These are phyloP conservation scores for Drosophila saltans DNA, from an alignment of 1,140 invertebrate species.

Conservation along the genomic window DNA sequence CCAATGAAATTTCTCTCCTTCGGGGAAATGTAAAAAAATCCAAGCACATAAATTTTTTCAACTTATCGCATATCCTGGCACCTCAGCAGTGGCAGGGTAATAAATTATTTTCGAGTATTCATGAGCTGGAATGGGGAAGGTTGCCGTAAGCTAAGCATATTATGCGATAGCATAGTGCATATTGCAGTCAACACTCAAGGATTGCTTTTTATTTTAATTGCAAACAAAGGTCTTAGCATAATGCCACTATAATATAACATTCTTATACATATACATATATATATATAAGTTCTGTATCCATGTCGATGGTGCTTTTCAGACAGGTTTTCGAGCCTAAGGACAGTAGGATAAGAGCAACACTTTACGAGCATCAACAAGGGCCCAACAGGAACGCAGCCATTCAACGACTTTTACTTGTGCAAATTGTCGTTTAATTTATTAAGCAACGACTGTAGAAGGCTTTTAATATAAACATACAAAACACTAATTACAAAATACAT, in stretches of 20 bases:
- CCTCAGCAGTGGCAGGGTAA: constrained; percentile 53
- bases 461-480: constrained; percentile 76
- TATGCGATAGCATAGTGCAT: constrained; percentile 27
- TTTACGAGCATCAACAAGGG: constrained; percentile 47
- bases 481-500: constrained; percentile 67
- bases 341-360: constrained; percentile 27
- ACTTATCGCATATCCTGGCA: constrained; percentile 54
- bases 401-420: constrained; percentile 58
- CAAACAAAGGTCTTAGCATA: constrained; percentile 59
- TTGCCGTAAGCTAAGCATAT: constrained; percentile 23
- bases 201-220: constrained; percentile 74
- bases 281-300: neutral
- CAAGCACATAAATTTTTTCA: constrained; percentile 55
- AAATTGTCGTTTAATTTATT: constrained; percentile 82
- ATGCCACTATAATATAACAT: constrained; percentile 61
- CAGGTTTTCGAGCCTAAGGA: neutral
- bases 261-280: neutral
- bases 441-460: constrained; percentile 59
- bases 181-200: constrained; percentile 47
- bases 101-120: constrained; percentile 66
- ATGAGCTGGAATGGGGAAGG: neutral
- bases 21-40: neutral
- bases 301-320: neutral
- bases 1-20: neutral
- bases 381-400: constrained; percentile 9